A percentile compares a stretch with the other conserved stretches of the same genome.
Conservation (phyloP, 2,888 invertebrate genomes). For the Eledona agricola region DNA sequence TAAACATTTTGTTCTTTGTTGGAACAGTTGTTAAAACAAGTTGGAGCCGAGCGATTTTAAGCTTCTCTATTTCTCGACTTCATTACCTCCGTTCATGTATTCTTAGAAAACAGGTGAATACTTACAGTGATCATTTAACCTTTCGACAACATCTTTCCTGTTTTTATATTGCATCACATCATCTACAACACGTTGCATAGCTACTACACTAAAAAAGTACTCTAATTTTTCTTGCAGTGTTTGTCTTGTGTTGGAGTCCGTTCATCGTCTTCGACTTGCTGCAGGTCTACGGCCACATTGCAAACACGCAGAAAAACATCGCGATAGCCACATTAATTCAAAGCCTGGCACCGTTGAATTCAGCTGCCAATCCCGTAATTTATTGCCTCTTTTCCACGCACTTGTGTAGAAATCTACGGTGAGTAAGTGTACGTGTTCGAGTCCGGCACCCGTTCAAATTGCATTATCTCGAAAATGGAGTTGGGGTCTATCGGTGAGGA, state of each 20-base stretch:
- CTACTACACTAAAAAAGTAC: neutral
- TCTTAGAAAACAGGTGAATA: no score
- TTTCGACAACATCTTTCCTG: neutral
- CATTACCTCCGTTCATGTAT: no score
- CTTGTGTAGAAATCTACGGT: slow-evolving; percentile 88
- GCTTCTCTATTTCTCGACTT: no score
- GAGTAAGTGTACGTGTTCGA: slow-evolving; percentile 45
- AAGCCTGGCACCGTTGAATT: slow-evolving; percentile 91
- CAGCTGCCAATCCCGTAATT: slow-evolving; percentile 94
- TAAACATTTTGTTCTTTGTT: no score
- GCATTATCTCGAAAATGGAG: no score
- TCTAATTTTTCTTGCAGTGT: slow-evolving; percentile 71
- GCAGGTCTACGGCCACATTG: slow-evolving; percentile 88
- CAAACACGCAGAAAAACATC: slow-evolving; percentile 80
- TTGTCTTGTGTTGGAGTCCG: slow-evolving; percentile 95
- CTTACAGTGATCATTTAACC: no score
- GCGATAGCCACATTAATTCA: slow-evolving; percentile 94
- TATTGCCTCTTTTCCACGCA: slow-evolving; percentile 95
- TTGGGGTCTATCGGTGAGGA: no score
- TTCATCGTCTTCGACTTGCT: slow-evolving; percentile 93
- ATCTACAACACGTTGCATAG: neutral
- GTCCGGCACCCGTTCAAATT: slow-evolving; percentile 9
- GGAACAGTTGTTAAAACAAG: no score
- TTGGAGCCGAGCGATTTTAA: no score
- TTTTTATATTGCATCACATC: slow-evolving; percentile 4